phyloP scores from a whole-genome alignment of 2,113 vertebrate species.

The Vanacampus margaritifer region DNA sequence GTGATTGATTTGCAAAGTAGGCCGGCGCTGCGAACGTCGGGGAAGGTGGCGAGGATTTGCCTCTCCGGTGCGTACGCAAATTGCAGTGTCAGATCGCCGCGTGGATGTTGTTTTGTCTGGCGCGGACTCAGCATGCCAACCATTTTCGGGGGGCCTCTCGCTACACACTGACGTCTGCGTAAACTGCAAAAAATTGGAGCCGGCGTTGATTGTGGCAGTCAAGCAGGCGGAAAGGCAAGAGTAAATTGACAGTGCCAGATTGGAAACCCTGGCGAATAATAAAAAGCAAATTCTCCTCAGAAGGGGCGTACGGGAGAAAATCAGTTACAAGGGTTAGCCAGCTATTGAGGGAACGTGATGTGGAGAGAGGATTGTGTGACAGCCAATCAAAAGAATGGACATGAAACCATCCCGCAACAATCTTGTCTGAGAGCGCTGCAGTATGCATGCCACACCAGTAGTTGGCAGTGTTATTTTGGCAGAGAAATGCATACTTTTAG shows the following conservation, averaged over 20 bases:
- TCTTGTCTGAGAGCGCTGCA: background rate
- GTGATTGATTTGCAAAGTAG: slow-evolving; percentile 74
- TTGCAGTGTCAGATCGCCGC: slow-evolving; percentile 62
- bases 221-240: slow-evolving; percentile 35
- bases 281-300: slow-evolving; percentile 57
- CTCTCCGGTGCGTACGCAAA: slow-evolving; percentile 58
- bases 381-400: slow-evolving; percentile 3
- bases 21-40: slow-evolving; percentile 66
- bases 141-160: slow-evolving; percentile 48
- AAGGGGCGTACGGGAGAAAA: slow-evolving; percentile 51
- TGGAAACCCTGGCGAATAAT: slow-evolving; percentile 25
- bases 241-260: slow-evolving; percentile 62
- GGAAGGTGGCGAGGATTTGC: slow-evolving; percentile 65
- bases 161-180: slow-evolving; percentile 55
- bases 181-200: slow-evolving; percentile 59
- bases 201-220: slow-evolving; percentile 57
- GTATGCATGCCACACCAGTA: background rate
- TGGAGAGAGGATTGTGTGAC: slow-evolving; percentile 50
- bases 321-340: slow-evolving; percentile 52
- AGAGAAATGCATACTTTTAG: no score
- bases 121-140: slow-evolving; percentile 58
- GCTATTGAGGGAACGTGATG: slow-evolving; percentile 41
- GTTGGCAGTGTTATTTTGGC: background rate
- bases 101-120: slow-evolving; percentile 67
- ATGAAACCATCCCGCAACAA: background rate